These are phyloP conservation scores for Falco rusticolus DNA, from an alignment of 2,797 vertebrate species.

Conservation along the genomic window DNA sequence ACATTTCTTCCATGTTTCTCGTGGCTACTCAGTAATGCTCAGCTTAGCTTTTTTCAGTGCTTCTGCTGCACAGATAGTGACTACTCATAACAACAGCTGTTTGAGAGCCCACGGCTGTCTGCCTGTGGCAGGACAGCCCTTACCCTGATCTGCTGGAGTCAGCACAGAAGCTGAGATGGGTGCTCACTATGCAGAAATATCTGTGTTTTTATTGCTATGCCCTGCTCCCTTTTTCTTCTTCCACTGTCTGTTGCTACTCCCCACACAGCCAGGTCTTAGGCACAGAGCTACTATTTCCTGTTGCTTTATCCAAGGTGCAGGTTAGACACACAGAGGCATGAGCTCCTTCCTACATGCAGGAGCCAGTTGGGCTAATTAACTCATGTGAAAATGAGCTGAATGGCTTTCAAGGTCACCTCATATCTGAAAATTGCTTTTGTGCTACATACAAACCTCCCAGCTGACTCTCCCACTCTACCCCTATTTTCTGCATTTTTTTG, in stretches of 20 bases:
- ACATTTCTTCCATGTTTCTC: not conserved
- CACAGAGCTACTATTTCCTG: not conserved
- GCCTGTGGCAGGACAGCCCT: not conserved
- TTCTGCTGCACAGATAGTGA: fast-evolving
- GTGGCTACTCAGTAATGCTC: not conserved
- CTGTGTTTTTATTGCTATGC: not conserved
- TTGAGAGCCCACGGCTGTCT: not conserved
- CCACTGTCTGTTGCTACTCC: not conserved
- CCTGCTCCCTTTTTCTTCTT: not conserved
- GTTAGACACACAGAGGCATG: not conserved
- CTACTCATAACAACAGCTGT: not conserved
- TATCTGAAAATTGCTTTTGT: conserved; percentile 19
- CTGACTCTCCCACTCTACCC: not conserved
- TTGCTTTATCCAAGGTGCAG: not conserved
- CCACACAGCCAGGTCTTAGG: not conserved
- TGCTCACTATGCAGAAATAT: not conserved
- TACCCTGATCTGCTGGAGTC: not conserved
- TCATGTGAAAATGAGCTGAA: conserved; percentile 10
- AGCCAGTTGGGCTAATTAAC: not conserved
- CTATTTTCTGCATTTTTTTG: not conserved
- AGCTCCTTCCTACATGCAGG: not conserved
- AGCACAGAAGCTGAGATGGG: not conserved
- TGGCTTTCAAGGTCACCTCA: conserved; percentile 37
- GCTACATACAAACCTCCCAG: not conserved
- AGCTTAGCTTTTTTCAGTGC: not conserved